Evolutionary conservation across 2,888 invertebrate species (phyloP), one percentile per base, ranked within the genome.

Genomic region (Hydrotaea cyrtoneurina): DNA sequence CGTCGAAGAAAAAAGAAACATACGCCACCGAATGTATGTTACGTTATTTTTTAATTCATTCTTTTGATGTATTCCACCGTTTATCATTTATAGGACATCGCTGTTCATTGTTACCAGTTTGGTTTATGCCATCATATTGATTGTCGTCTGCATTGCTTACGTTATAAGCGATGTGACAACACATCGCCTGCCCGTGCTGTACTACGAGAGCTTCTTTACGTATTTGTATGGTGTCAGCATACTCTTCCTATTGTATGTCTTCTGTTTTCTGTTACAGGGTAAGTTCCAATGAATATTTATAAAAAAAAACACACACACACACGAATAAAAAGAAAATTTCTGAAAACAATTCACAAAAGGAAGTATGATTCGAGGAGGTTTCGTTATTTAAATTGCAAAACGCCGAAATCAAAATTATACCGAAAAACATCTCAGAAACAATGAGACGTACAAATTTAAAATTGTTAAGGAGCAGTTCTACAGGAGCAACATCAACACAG

Each of bases 131-230:
- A 97, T 98, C 93, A 95, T 98, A 86, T 94, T 98, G 92, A 96
- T 98, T 88, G 97, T 98, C 88, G 95, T 98, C 83, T 98, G 98
- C 93, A 94, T 98, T 92, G 97, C 98, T 86, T 97, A 98, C 93
- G 97, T 98, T 89, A 96, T 98, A 93, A 97, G 98, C 90, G 98
- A 98, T 93, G 97, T 98, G 90, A 96, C 97, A 91, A 98, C 98
- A 88, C 96, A 97, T 93, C 96, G 96, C 93, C 94, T 98, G 88
- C 98, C 98, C 87, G 95, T 97, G 86, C 96, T 96, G 93, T 98
- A 97, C 94, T 98, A 97, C 93, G 98, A 98, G 94, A 97, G 97
- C 88, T 97, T 98, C 94, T 98, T 98, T 94, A 97, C 97, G 87
- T 98, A 98, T 93, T 94, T 98, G 86, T 98, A 98, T 93, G 97